Evolutionary conservation across 2,888 invertebrate genomes (phyloP), one percentile per base, ranked within the genome.

Genomic region (Anaspis maculata): DNA sequence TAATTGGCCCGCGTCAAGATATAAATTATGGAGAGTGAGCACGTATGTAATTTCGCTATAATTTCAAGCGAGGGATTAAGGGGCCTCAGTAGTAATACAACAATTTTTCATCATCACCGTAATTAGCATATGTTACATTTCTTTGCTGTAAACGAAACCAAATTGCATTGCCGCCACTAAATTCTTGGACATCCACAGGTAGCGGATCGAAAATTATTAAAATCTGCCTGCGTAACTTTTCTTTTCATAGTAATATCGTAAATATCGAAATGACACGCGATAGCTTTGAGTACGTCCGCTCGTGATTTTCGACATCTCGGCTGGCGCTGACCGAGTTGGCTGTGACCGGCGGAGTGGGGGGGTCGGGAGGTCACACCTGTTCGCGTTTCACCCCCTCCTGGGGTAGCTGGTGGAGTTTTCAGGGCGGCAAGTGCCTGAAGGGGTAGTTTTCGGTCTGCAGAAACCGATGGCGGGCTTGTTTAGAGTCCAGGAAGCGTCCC

Each of bases 401-500:
- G 53, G 51, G 54, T 40, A 42, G 37, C 37, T 42, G 21, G 28
- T 25, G 16, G 25, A 24, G 27, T 39, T 42, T 30, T 41, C 30
- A 39, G 30, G 37, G 25, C 35, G 34, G 30, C 34, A 38, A 33
- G 37, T 27, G n/a, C 24, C 30, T 38, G 27, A 35, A 12, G 10
- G 32, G 37, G 21, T 45, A 27, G 25, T 52, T 55, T 48, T 26
- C 28, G 33, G 25, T 14, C 33, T 30, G 38, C 30, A 23, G 34
- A 27, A 46, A 26, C 37, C 25, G 11, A 15, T 31, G 37, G 45
- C 36, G 37, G 34, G 40, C 27, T 25, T 19, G 38, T 36, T 40
- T 43, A 32, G 30, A 19, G 38, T 15, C 41, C 51, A 66, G 39
- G 60, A 39, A 36, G 67, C 66, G 53, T 69, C 68, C 27, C 73